Conservation (phyloP, 2,888 invertebrate genomes). For the Caenorhabditis auriculariae region DNA sequence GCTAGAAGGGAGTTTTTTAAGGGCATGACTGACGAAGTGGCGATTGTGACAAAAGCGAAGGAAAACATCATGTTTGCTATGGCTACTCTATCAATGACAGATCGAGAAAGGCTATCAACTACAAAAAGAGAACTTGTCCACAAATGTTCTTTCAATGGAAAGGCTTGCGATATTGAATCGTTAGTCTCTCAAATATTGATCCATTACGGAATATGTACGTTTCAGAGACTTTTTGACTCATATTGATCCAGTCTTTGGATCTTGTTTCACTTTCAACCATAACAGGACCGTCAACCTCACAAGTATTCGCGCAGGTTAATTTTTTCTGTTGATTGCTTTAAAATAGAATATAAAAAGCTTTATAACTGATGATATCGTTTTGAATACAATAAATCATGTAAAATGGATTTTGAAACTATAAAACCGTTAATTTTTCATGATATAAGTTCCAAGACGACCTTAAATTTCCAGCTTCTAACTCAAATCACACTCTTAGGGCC, state of each 20-base stretch:
- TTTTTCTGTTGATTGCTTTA: no score
- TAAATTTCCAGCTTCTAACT: no score
- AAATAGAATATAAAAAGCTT: no score
- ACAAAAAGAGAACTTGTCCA: conserved; percentile 59
- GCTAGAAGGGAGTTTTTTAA: conserved; percentile 13
- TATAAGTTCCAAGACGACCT: no score
- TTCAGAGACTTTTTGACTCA: conserved; percentile 55
- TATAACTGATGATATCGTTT: no score
- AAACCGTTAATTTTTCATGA: no score
- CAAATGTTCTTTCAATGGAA: conserved; percentile 62
- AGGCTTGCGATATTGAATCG: conserved; percentile 61
- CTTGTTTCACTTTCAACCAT: conserved; percentile 58
- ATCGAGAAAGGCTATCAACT: conserved; percentile 51
- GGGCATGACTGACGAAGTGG: conserved; percentile 63
- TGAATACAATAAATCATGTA: no score
- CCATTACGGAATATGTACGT: not conserved
- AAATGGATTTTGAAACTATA: no score
- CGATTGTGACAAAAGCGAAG: conserved; percentile 62
- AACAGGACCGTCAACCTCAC: conserved; percentile 46
- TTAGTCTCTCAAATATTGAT: conserved; percentile 10
- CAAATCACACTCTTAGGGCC: conserved; percentile 42
- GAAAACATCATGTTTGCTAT: conserved; percentile 63
- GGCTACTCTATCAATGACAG: conserved; percentile 52
- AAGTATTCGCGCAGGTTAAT: conserved; percentile 54
- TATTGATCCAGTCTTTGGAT: conserved; percentile 57